Percentiles rank a stretch among this genome's conserved stretches.
Conservation (phyloP, 2,888 invertebrate genomes). For the Pterobdella sp. region DNA sequence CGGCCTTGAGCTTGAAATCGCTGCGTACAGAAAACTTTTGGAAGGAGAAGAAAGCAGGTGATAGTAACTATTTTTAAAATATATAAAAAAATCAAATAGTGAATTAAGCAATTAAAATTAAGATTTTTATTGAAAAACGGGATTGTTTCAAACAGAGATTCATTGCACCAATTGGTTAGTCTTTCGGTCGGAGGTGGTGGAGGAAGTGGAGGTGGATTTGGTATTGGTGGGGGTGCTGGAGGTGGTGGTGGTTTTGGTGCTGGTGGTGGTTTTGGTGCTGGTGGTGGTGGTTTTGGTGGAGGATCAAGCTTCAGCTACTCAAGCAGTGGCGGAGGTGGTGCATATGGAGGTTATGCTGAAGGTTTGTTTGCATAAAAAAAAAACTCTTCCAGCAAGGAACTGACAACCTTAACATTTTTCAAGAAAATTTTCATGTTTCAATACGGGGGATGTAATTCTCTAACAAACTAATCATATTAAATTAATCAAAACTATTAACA, state of each 20-base stretch:
- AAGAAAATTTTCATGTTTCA: not conserved
- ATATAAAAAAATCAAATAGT: not conserved
- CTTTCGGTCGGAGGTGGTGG: not conserved
- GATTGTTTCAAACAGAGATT: conserved; percentile 17
- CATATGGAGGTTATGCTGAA: conserved; percentile 5
- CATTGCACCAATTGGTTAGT: not conserved
- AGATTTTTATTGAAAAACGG: no score
- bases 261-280: not conserved
- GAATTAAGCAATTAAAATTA: no score
- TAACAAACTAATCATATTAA: not conserved
- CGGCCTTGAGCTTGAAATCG: conserved; percentile 18
- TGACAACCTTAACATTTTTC: not conserved
- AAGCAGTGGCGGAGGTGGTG: not conserved
- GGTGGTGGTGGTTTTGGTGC: not conserved
- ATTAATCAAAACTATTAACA: not conserved
- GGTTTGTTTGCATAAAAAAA: conserved; percentile 3
- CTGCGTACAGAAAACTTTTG: conserved; percentile 9
- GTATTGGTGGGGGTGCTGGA: not conserved
- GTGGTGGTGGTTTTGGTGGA: conserved; percentile 3
- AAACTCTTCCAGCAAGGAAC: not conserved
- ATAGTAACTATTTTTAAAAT: not conserved
- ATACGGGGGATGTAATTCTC: not conserved
- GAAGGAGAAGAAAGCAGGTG: conserved; percentile 27
- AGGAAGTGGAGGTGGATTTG: not conserved
- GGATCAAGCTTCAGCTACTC: conserved; percentile 9